A percentile compares a stretch with the other conserved stretches of the same genome.
phyloP scores from a whole-genome alignment of 92 coral and sea anemone genomes.

The Paragorgia papillata region DNA sequence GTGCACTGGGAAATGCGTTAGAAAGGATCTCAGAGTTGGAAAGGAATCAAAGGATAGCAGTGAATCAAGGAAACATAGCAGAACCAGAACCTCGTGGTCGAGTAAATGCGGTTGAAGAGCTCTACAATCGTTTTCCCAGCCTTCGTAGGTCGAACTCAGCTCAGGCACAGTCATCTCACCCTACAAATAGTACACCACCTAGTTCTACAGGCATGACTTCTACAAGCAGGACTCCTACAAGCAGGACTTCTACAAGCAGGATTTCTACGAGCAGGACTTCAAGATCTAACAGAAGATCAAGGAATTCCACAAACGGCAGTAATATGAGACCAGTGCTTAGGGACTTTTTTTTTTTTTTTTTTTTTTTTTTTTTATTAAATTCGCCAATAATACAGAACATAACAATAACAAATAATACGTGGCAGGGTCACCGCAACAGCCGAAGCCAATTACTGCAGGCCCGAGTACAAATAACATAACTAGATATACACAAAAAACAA shows the following conservation, averaged over 20 bases:
- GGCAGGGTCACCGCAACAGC: no score
- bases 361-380: constrained; percentile 11
- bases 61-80: background rate
- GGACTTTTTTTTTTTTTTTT: no score
- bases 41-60: background rate
- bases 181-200: no score
- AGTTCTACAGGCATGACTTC: no score
- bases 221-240: background rate
- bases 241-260: background rate
- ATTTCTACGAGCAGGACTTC: background rate
- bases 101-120: background rate
- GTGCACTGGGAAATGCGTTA: background rate
- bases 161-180: no score
- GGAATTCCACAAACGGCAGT: no score
- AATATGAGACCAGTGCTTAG: background rate
- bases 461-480: no score
- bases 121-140: background rate
- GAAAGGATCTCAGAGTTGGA: background rate
- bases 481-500: no score
- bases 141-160: background rate
- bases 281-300: background rate
- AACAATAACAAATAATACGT: no score
- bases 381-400: no score
- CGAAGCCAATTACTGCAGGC: no score
- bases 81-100: background rate